Conservation (phyloP, 2,888 invertebrate genomes). For the Drosophila hamatofila region DNA sequence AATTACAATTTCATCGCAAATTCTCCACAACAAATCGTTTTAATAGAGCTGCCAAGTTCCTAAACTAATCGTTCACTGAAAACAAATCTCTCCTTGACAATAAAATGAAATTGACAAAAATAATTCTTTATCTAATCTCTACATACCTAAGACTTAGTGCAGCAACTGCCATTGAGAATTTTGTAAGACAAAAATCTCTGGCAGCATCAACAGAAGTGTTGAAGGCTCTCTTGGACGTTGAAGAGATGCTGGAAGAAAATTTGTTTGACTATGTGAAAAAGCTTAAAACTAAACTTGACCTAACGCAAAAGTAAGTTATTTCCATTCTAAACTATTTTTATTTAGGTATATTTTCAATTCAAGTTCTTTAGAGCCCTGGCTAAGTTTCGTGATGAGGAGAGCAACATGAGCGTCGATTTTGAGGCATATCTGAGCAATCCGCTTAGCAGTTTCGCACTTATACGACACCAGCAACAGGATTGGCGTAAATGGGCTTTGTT, state of each 20-base stretch:
- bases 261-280: constrained; percentile 21
- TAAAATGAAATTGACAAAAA: constrained; percentile 11
- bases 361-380: constrained; percentile 20
- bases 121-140: background rate
- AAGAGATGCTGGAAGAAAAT: constrained; percentile 33
- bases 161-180: background rate
- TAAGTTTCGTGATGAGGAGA: constrained; percentile 9
- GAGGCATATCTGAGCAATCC: constrained; percentile 43
- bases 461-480: constrained; percentile 28
- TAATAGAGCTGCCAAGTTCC: no score
- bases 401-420: constrained; percentile 14
- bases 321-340: rapidly evolving
- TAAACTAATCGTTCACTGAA: background rate
- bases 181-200: constrained; percentile 1
- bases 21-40: background rate
- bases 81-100: background rate
- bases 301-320: constrained; percentile 36
- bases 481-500: constrained; percentile 39
- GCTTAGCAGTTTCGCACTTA: constrained; percentile 35
- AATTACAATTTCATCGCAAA: background rate
- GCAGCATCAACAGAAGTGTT: constrained; percentile 33
- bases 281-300: constrained; percentile 25
- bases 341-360: background rate
- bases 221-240: constrained; percentile 27
- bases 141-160: background rate